phyloP scores from a whole-genome alignment of 2,797 vertebrate species.

The Myotis myotis region DNA sequence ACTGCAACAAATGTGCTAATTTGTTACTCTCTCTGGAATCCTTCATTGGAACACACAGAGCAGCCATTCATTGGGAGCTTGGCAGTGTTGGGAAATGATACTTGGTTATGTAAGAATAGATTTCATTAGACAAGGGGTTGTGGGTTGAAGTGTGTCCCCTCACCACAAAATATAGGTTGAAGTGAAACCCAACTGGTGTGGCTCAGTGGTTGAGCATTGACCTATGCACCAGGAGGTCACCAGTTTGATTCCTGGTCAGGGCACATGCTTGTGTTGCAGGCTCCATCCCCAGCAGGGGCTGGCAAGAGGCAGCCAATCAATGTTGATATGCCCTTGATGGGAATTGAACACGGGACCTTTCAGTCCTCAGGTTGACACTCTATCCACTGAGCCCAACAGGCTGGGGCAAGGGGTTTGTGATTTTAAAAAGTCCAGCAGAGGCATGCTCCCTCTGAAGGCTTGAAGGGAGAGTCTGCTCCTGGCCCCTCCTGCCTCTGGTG shows the following conservation, averaged over 20 bases:
- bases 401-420: background rate
- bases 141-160: background rate
- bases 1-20: background rate
- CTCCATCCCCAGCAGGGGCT: too few species aligned
- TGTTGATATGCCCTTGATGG: too few species aligned
- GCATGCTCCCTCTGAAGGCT: too few species aligned
- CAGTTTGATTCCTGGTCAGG: too few species aligned
- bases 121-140: background rate
- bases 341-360: too few species aligned
- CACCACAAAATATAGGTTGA: background rate
- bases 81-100: background rate
- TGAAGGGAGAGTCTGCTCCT: too few species aligned
- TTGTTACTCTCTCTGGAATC: background rate
- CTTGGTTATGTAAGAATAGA: background rate
- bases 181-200: background rate
- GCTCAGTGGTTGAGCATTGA: too few species aligned
- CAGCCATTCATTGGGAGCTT: background rate
- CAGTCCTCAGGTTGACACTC: too few species aligned
- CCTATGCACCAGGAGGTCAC: too few species aligned
- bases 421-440: background rate
- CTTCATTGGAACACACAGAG: background rate
- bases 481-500: background rate
- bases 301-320: too few species aligned
- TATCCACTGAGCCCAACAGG: too few species aligned
- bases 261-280: too few species aligned